Evolutionary conservation across 2,888 invertebrate genomes (phyloP).

Genomic region (Hemicrepidius hirtus): DNA sequence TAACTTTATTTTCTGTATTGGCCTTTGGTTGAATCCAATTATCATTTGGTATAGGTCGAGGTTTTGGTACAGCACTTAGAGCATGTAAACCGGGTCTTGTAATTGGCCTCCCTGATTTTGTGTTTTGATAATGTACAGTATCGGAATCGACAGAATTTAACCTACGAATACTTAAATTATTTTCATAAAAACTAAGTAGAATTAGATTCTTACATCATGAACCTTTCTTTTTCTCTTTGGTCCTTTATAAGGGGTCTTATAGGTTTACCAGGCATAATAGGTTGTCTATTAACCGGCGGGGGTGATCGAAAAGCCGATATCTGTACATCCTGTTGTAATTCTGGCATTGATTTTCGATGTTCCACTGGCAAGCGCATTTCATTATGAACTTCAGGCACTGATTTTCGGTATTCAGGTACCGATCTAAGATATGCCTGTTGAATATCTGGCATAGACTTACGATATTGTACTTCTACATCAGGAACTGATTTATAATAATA

Average conservation of each 20-base stretch:
- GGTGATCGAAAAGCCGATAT: slow-evolving; percentile 69
- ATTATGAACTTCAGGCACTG: slow-evolving; percentile 26
- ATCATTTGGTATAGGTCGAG: slow-evolving; percentile 81
- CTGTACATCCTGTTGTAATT: slow-evolving; percentile 68
- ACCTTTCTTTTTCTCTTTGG: slow-evolving; percentile 56
- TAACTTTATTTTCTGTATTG: slow-evolving; percentile 75
- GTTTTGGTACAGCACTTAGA: slow-evolving; percentile 86
- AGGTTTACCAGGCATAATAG: slow-evolving; percentile 76
- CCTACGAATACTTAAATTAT: slow-evolving; percentile 42
- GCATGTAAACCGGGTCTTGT: slow-evolving; percentile 81
- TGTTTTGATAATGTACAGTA: slow-evolving; percentile 55
- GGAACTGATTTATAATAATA: slow-evolving; percentile 49
- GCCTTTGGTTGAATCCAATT: slow-evolving; percentile 83
- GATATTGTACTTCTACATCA: slow-evolving; percentile 61
- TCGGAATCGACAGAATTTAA: slow-evolving; percentile 57
- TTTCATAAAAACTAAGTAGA: neutral
- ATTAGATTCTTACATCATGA: slow-evolving; percentile 50
- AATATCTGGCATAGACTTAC: slow-evolving; percentile 69
- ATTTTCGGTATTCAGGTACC: slow-evolving; percentile 51
- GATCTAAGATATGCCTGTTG: slow-evolving; percentile 64
- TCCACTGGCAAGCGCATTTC: slow-evolving; percentile 64
- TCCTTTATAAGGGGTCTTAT: slow-evolving; percentile 69
- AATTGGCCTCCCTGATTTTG: slow-evolving; percentile 74
- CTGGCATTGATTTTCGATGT: slow-evolving; percentile 68
- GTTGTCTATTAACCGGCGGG: slow-evolving; percentile 67